These are phyloP conservation scores for Macrosiphum euphorbiae DNA, from an alignment of 2,888 invertebrate genomes.

Conservation along the genomic window DNA sequence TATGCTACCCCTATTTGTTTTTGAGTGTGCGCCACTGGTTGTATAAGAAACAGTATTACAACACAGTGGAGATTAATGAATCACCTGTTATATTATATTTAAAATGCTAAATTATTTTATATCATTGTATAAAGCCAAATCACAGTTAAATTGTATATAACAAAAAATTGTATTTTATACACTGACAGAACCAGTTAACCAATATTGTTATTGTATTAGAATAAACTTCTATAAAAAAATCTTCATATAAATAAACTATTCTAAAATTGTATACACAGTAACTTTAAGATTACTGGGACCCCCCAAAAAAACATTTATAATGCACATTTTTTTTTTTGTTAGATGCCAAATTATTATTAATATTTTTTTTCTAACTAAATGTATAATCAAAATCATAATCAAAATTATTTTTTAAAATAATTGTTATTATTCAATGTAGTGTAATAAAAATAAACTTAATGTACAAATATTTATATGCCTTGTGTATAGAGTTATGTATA, in stretches of 20 bases:
- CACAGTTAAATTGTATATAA: not conserved
- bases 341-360: constrained; percentile 32
- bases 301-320: not conserved
- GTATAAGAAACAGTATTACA: not conserved
- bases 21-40: too few relatives aligned
- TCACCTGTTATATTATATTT: not conserved
- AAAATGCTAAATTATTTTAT: not conserved
- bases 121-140: not conserved
- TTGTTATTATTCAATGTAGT: not conserved
- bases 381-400: constrained; percentile 56
- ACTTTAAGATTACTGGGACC: not conserved
- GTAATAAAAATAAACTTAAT: constrained; percentile 27
- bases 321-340: not conserved
- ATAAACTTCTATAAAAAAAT: not conserved
- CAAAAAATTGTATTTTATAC: not conserved
- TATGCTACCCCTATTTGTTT: too few relatives aligned
- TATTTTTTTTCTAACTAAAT: not conserved
- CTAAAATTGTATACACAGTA: not conserved
- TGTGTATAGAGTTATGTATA: not conserved
- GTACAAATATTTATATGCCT: not conserved
- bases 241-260: not conserved
- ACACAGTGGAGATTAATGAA: not conserved
- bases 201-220: not conserved
- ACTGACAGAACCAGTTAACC: not conserved
- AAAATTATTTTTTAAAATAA: constrained; percentile 29